These are phyloP conservation scores for Heliconius sara DNA, from an alignment of 2,888 invertebrate genomes.

Conservation along the genomic window DNA sequence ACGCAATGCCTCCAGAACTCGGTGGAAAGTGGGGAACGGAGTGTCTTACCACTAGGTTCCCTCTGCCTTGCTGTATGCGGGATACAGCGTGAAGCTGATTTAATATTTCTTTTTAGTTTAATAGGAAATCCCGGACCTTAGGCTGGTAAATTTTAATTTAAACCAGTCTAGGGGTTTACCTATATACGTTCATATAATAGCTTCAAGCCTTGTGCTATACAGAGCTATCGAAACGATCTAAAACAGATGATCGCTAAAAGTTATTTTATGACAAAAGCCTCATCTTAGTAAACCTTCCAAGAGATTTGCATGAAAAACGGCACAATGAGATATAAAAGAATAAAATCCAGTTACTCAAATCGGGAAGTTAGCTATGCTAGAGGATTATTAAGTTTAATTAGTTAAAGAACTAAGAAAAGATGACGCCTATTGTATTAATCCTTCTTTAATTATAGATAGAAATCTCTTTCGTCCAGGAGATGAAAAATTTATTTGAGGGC, in stretches of 20 bases:
- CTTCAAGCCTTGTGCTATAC: neutral
- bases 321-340: slow-evolving; percentile 57
- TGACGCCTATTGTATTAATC: slow-evolving; percentile 64
- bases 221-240: slow-evolving; percentile 22
- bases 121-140: no score
- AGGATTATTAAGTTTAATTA: slow-evolving; percentile 81
- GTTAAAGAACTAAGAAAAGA: slow-evolving; percentile 63
- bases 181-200: neutral
- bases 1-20: no score
- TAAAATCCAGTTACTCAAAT: slow-evolving; percentile 63
- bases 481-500: slow-evolving; percentile 41
- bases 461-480: slow-evolving; percentile 39
- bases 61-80: no score
- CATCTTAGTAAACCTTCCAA: slow-evolving; percentile 46
- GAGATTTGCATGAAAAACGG: slow-evolving; percentile 53
- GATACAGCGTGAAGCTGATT: no score
- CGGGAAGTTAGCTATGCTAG: slow-evolving; percentile 65
- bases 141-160: no score
- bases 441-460: slow-evolving; percentile 49
- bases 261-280: slow-evolving; percentile 40
- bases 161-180: no score
- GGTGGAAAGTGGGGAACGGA: no score
- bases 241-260: slow-evolving; percentile 24
- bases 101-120: no score
- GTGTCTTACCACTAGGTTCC: no score